These are phyloP conservation scores for Ectropis crepuscularia DNA, from an alignment of 2,888 invertebrate genomes.

Conservation along the genomic window DNA sequence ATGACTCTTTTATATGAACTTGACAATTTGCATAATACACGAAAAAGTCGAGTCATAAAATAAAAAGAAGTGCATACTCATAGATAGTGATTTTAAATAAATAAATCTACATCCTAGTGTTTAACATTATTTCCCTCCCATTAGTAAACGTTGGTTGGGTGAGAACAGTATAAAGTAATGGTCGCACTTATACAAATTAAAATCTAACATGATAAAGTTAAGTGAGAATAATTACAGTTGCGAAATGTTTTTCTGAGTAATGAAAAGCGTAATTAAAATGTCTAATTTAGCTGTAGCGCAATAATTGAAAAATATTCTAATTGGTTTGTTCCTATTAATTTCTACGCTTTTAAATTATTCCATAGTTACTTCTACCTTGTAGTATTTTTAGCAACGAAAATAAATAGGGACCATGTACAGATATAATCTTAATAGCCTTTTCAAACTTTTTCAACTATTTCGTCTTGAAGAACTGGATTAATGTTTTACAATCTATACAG, in stretches of 20 bases:
- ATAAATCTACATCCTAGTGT: not conserved
- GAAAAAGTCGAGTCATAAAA: too few relatives aligned
- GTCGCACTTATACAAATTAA: constrained; percentile 55
- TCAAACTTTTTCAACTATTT: too few relatives aligned
- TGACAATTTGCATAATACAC: too few relatives aligned
- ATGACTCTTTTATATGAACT: too few relatives aligned
- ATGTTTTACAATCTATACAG: too few relatives aligned
- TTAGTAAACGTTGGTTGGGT: not conserved
- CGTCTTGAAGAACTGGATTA: too few relatives aligned
- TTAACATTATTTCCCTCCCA: not conserved
- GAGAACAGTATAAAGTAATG: constrained; percentile 33
- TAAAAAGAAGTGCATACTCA: too few relatives aligned
- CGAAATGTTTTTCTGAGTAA: constrained; percentile 52
- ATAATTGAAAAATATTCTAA: constrained; percentile 3
- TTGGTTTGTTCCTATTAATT: not conserved
- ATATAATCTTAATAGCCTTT: too few relatives aligned
- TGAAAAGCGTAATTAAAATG: constrained; percentile 52
- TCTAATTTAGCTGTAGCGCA: constrained; percentile 5
- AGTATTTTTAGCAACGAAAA: too few relatives aligned
- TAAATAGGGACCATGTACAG: too few relatives aligned
- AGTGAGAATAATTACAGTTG: constrained; percentile 59
- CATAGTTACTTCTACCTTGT: too few relatives aligned
- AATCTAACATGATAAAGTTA: constrained; percentile 54
- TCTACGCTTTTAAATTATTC: not conserved
- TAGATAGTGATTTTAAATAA: too few relatives aligned